These are phyloP conservation scores for Arbacia lixula DNA, from an alignment of 53 echinoderm and acorn worm species.

Conservation along the genomic window DNA sequence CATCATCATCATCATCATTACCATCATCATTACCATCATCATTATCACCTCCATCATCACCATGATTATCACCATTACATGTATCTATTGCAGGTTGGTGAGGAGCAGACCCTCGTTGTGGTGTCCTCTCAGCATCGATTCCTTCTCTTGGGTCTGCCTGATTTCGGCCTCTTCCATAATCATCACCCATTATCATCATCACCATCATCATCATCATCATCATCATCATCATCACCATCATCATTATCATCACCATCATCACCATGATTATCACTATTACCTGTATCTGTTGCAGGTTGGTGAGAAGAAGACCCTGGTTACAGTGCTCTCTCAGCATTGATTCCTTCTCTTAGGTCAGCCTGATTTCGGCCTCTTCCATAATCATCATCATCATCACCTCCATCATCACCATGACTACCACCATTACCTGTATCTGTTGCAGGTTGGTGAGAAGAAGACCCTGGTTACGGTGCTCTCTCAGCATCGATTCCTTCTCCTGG, in stretches of 20 bases:
- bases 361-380: constrained; percentile 71
- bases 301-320: constrained; percentile 77
- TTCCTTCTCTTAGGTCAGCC: constrained; percentile 79
- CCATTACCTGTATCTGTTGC: constrained; percentile 91
- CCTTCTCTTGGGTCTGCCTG: too few species aligned
- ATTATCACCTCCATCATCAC: background rate
- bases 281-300: constrained; percentile 69
- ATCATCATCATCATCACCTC: too few species aligned
- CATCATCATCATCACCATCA: background rate
- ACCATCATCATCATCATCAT: background rate
- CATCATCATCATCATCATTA: background rate
- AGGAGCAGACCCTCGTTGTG: too few species aligned
- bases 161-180: too few species aligned
- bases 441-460: constrained; percentile 88
- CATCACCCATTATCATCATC: background rate
- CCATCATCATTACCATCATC: background rate
- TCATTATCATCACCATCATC: background rate
- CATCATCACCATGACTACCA: too few species aligned
- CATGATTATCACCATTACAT: constrained; percentile 13
- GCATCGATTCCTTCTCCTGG: constrained; percentile 87
- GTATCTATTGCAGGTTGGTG: too few species aligned
- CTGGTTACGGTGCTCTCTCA: constrained; percentile 80
- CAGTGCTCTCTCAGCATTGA: constrained; percentile 72
- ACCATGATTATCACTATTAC: background rate
- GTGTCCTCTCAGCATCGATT: too few species aligned